Evolutionary conservation across 1,140 invertebrate species (phyloP).

Genomic region (Nomia melanderi): DNA sequence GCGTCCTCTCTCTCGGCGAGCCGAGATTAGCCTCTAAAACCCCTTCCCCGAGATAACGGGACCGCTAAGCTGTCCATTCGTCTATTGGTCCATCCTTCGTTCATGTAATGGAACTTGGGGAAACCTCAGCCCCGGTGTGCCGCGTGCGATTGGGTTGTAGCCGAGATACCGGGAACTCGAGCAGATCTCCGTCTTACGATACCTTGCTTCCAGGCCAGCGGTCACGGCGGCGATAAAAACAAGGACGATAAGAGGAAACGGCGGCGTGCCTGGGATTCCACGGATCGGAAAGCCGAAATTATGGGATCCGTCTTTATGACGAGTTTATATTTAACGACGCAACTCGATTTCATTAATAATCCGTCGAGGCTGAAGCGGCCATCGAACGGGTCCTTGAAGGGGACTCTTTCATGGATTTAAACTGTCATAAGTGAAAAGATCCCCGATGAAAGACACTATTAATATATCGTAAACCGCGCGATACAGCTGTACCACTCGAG

Average conservation of each 20-base stretch:
- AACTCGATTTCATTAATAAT: background rate
- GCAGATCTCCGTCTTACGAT: constrained; percentile 36
- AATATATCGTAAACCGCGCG: too few relatives aligned
- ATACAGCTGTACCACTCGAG: too few relatives aligned
- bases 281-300: background rate
- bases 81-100: constrained; percentile 59
- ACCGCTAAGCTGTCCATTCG: constrained; percentile 70
- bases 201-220: constrained; percentile 17
- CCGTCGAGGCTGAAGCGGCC: background rate
- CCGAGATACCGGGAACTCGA: background rate
- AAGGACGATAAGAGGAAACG: constrained; percentile 12
- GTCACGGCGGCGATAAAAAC: constrained; percentile 27
- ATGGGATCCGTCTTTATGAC: constrained; percentile 11
- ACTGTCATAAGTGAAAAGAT: too few relatives aligned
- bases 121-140: constrained; percentile 17
- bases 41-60: constrained; percentile 67
- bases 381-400: background rate
- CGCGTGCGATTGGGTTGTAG: constrained; percentile 18
- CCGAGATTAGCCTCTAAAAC: constrained; percentile 71
- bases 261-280: constrained; percentile 28
- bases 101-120: constrained; percentile 49
- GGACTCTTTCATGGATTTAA: background rate
- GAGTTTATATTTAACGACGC: background rate
- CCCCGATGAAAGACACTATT: too few relatives aligned
- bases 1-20: constrained; percentile 55